Conservation (phyloP, 2,113 vertebrate species). For the Myiopsitta monachus region DNA sequence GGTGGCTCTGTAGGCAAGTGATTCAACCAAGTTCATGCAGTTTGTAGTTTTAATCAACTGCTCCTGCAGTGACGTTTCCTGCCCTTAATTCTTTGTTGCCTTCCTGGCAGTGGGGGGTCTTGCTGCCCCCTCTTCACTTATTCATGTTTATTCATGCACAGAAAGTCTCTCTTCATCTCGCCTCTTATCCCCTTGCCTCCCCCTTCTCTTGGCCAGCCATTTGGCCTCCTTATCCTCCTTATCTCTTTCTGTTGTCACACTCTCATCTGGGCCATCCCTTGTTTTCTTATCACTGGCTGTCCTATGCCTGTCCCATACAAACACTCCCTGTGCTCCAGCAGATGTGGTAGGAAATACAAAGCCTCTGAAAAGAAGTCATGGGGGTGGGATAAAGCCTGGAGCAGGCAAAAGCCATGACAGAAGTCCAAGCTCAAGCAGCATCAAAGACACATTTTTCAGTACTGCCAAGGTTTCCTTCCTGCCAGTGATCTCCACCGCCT, state of each 20-base stretch:
- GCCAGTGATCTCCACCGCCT: neutral
- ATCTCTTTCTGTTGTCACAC: slow-evolving; percentile 20
- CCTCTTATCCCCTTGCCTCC: neutral
- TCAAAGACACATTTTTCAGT: neutral
- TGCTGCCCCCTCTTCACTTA: neutral
- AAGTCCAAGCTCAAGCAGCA: neutral
- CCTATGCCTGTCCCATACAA: neutral
- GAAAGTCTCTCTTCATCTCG: slow-evolving; percentile 37
- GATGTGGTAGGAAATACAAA: slow-evolving; percentile 21
- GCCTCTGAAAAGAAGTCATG: neutral
- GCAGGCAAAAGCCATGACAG: neutral
- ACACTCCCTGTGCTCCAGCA: neutral
- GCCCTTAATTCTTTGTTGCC: neutral
- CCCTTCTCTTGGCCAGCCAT: slow-evolving; percentile 26
- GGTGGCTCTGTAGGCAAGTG: neutral
- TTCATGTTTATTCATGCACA: slow-evolving; percentile 35
- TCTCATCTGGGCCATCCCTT: slow-evolving; percentile 22
- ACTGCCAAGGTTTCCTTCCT: neutral
- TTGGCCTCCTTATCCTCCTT: slow-evolving; percentile 27
- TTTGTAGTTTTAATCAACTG: slow-evolving; percentile 10
- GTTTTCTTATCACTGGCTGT: slow-evolving; percentile 31
- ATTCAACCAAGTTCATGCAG: neutral
- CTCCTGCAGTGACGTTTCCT: neutral
- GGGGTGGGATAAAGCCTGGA: neutral
- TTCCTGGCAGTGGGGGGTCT: neutral